Evolutionary conservation across 2,113 vertebrate species (phyloP), one percentile per base, ranked within the genome.

Genomic region (Rhinolophus sinicus): DNA sequence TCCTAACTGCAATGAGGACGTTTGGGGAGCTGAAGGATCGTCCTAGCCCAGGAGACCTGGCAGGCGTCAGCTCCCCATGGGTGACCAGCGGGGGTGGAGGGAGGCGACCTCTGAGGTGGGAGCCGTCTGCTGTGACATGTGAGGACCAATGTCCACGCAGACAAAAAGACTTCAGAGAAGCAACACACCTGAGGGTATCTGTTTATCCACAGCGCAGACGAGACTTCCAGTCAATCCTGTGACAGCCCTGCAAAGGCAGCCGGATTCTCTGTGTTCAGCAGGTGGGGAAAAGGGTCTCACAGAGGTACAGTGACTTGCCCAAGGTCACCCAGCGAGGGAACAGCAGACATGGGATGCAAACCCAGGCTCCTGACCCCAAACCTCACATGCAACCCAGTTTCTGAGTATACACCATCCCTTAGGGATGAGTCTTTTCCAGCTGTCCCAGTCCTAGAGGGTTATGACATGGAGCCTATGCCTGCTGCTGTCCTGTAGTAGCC

Each of bases 401-500:
- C 89, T 78, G 40, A 58, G 24, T 1, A 22, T 35, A 70, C 26
- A 24, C 1, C 38, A 52, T 21, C 35, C 60, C 50, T 35, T 5
- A 8, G 62, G 28, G 52, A 47, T 0, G 7, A 52, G 18, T 47
- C 30, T 73, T 75, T 22, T 18, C 35, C 26, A 40, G 54, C 81
- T 70, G 24, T n/a, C n/a, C 22, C 22, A 0, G 0, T 33, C 87
- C 52, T 24, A 19, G 24, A 65, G 4, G 3, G 35, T 50, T 12
- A 70, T 0, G 18, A 54, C 16, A 33, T 0, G 5, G 73, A 52
- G 18, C 18, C 56, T 6, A 77, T 35, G n/a, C 67, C 80, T 28
- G n/a, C 26, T 24, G 3, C n/a, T 30, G 12, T 33, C 64, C 22
- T 0, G 0, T 3, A 28, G 19, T 67, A 5, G 38, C 64, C 38